These are phyloP conservation scores for Pseudonaja textilis DNA, from an alignment of 2,113 vertebrate species.

Conservation along the genomic window DNA sequence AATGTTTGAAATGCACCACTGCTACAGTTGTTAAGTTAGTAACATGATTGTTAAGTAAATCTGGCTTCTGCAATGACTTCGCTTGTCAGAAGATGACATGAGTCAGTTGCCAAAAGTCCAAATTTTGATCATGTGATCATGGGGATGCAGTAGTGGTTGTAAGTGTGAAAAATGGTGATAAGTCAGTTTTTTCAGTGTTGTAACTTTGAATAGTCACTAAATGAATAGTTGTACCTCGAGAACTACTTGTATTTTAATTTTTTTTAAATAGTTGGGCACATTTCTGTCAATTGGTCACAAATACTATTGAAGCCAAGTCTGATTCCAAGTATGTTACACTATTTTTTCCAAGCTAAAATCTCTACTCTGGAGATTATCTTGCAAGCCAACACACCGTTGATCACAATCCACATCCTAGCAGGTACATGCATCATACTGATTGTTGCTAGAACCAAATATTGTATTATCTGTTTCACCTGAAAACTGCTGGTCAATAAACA, in stretches of 20 bases:
- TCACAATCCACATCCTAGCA: background rate
- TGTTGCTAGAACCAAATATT: background rate
- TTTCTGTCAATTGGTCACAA: background rate
- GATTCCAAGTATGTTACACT: background rate
- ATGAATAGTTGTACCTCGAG: background rate
- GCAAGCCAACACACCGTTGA: background rate
- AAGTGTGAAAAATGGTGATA: background rate
- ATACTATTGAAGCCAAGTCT: background rate
- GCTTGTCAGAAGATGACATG: background rate
- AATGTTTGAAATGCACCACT: no score
- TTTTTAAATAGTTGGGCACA: background rate
- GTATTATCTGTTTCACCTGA: background rate
- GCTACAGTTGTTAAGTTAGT: background rate
- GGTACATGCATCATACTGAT: background rate
- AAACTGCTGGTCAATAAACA: background rate
- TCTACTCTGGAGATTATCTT: background rate
- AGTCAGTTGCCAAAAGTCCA: background rate
- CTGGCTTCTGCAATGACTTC: background rate
- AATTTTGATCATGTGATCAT: background rate
- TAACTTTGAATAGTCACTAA: background rate
- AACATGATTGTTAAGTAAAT: background rate
- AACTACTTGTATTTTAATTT: background rate
- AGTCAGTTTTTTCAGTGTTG: background rate
- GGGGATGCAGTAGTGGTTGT: background rate
- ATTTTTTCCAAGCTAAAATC: background rate